Percentiles rank a stretch among this genome's conserved stretches.
These are phyloP conservation scores for Pristionchus exspectatus DNA, from an alignment of 2,888 invertebrate species.

Conservation along the genomic window DNA sequence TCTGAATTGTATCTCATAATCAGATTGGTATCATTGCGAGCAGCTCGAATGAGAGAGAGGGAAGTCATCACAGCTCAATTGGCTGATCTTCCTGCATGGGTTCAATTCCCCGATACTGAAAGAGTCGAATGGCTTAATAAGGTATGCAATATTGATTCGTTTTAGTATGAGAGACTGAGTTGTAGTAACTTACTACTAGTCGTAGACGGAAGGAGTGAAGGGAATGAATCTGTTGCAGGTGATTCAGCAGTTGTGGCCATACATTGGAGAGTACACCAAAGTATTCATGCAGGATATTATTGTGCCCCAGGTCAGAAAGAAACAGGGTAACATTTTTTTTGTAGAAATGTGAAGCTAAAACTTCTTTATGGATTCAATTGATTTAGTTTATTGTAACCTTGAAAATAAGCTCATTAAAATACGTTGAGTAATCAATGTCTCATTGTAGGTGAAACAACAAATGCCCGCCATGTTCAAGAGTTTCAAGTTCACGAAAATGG, in stretches of 20 bases:
- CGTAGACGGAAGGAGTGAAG: not conserved
- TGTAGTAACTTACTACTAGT: not conserved
- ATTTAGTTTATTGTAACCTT: not conserved
- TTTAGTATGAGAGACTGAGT: not conserved
- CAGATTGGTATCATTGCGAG: slow-evolving; percentile 65
- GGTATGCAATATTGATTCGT: slow-evolving; percentile 59
- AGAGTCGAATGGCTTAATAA: slow-evolving; percentile 79
- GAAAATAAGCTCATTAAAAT: not conserved
- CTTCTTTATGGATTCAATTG: not conserved
- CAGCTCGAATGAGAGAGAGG: slow-evolving; percentile 71
- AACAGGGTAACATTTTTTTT: not conserved
- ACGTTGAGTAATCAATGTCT: not conserved
- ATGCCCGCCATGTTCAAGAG: slow-evolving; percentile 89
- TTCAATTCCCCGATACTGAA: slow-evolving; percentile 79
- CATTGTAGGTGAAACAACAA: slow-evolving; percentile 83
- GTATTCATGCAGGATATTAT: slow-evolving; percentile 89
- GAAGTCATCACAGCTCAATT: slow-evolving; percentile 75
- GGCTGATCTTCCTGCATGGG: slow-evolving; percentile 79
- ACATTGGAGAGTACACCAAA: slow-evolving; percentile 92
- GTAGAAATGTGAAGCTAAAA: not conserved
- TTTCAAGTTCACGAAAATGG: slow-evolving; percentile 94
- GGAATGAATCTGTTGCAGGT: slow-evolving; percentile 60
- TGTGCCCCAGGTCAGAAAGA: slow-evolving; percentile 85
- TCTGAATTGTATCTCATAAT: not conserved
- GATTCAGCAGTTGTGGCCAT: slow-evolving; percentile 87